A percentile compares a stretch with the other conserved stretches of the same genome.
phyloP scores from a whole-genome alignment of 37 sponge, comb jelly and placozoan species.

The Agelas oroides region DNA sequence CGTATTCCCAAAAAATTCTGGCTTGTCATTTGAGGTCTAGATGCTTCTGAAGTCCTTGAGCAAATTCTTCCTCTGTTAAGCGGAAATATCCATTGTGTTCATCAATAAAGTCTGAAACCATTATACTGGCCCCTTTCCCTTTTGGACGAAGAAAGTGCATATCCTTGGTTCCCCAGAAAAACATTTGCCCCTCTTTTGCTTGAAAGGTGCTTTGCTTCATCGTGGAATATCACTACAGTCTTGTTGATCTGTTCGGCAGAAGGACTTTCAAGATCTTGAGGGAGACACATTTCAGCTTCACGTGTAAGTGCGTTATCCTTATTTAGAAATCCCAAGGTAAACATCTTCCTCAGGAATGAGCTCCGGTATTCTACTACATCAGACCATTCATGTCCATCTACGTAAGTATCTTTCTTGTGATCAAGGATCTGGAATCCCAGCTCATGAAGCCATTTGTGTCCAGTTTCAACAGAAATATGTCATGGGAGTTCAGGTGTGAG shows the following conservation, averaged over 20 bases:
- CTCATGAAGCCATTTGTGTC: slow-evolving; percentile 43
- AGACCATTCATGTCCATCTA: slow-evolving; percentile 22
- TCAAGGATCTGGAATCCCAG: slow-evolving; percentile 44
- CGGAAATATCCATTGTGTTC: slow-evolving; percentile 10
- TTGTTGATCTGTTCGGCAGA: not conserved
- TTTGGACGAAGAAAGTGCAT: slow-evolving; percentile 9
- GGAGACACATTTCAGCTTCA: slow-evolving; percentile 7
- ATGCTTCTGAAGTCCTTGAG: not conserved
- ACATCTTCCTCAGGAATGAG: slow-evolving; percentile 35
- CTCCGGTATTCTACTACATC: slow-evolving; percentile 40
- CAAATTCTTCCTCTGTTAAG: slow-evolving; percentile 11
- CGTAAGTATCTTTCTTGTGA: slow-evolving; percentile 21
- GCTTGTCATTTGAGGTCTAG: not conserved
- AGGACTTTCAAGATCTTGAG: slow-evolving; percentile 16
- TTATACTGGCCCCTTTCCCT: slow-evolving; percentile 13
- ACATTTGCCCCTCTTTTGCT: not conserved
- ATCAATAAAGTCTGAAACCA: slow-evolving; percentile 15
- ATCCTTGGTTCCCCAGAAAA: slow-evolving; percentile 2
- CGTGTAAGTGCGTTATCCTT: slow-evolving; percentile 14
- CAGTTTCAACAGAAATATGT: slow-evolving; percentile 24
- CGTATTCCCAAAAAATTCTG: slow-evolving; percentile 23
- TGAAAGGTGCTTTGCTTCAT: slow-evolving; percentile 22
- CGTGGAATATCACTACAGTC: slow-evolving; percentile 24
- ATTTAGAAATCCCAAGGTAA: slow-evolving; percentile 12
- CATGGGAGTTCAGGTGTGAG: slow-evolving; percentile 29